phyloP scores from a whole-genome alignment of 2,888 invertebrate species.

The Aphodius granarius region DNA sequence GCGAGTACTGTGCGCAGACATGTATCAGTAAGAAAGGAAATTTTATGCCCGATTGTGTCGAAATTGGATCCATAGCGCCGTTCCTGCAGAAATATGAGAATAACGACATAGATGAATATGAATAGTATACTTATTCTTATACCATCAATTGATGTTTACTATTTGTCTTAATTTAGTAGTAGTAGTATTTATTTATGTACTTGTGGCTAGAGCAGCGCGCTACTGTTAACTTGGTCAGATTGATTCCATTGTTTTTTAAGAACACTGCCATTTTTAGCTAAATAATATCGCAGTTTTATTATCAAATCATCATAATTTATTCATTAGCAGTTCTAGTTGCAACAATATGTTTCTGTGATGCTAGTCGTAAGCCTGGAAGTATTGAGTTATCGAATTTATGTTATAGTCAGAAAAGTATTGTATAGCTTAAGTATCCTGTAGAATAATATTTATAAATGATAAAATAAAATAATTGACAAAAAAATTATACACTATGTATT shows the following conservation, averaged over 20 bases:
- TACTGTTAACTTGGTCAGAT: no score
- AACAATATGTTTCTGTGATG: not conserved
- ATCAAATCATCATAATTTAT: not conserved
- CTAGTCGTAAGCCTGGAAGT: not conserved
- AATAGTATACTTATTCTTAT: not conserved
- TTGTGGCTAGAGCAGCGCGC: not conserved
- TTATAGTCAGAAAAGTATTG: not conserved
- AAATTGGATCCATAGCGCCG: constrained; percentile 76
- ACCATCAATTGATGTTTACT: not conserved
- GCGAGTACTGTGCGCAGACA: constrained; percentile 81
- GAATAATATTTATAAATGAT: not conserved
- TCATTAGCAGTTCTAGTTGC: not conserved
- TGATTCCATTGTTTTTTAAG: no score
- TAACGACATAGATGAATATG: constrained; percentile 5
- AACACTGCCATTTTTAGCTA: not conserved
- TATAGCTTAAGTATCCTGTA: not conserved
- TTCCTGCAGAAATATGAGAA: constrained; percentile 58
- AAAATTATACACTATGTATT: not conserved
- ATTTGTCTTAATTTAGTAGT: not conserved
- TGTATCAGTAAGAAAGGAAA: constrained; percentile 83
- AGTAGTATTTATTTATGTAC: not conserved
- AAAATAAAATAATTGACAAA: not conserved
- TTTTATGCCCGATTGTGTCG: constrained; percentile 83
- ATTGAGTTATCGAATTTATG: not conserved
- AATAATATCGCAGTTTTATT: not conserved